These are phyloP conservation scores for Dendrolimus pini DNA, from an alignment of 2,888 invertebrate species.

Conservation along the genomic window DNA sequence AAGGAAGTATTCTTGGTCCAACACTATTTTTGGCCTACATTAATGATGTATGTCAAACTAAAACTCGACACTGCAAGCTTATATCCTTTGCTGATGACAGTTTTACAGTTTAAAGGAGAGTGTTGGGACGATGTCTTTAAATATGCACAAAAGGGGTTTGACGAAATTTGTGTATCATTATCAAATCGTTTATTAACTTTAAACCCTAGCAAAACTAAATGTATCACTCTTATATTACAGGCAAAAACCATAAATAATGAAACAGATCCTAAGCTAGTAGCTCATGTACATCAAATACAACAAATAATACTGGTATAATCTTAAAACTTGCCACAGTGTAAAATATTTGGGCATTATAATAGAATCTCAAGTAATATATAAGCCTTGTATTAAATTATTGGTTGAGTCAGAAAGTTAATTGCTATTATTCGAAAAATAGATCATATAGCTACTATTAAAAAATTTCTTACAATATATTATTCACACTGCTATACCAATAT, in stretches of 20 bases:
- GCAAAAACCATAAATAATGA: not conserved
- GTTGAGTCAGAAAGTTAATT: constrained; percentile 2
- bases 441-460: constrained; percentile 2
- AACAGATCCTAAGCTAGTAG: no score
- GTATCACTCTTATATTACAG: constrained; percentile 4
- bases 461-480: not conserved
- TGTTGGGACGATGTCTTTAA: constrained; percentile 3
- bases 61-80: not conserved
- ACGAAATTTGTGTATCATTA: constrained; percentile 7
- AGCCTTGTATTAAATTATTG: not conserved
- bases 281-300: no score
- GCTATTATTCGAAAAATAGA: constrained; percentile 8
- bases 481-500: no score
- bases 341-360: not conserved
- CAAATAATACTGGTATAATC: not conserved
- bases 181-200: constrained; percentile 6
- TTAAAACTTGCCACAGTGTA: not conserved
- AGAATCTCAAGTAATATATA: constrained; percentile 1
- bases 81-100: constrained; percentile 9
- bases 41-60: constrained; percentile 1
- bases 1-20: no score
- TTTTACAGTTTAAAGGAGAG: constrained; percentile 4
- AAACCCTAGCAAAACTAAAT: constrained; percentile 13
- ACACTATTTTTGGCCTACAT: constrained; percentile 4
- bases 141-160: constrained; percentile 7